Conservation (phyloP, 23 tunicate genomes). For the Ciona savignyi region DNA sequence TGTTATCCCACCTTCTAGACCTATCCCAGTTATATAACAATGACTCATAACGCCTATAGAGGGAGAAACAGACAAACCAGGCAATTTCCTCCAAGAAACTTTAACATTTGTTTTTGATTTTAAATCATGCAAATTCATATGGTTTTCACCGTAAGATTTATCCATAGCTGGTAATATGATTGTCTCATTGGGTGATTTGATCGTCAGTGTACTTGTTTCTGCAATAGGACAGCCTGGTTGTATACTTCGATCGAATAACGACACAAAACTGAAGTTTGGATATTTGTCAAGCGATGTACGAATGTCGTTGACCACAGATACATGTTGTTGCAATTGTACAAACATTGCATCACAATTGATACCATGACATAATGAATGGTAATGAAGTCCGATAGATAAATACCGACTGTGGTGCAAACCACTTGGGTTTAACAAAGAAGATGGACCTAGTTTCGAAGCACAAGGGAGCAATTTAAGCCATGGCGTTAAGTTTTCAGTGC, state of each 20-base stretch:
- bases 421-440: slow-evolving; percentile 39
- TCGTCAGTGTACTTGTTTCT: slow-evolving; percentile 17
- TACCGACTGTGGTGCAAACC: slow-evolving; percentile 54
- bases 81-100: slow-evolving; percentile 2
- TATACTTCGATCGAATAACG: slow-evolving; percentile 10
- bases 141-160: background rate
- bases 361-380: slow-evolving; percentile 12
- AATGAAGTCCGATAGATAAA: slow-evolving; percentile 70
- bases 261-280: slow-evolving; percentile 10
- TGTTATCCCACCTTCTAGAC: slow-evolving; percentile 52
- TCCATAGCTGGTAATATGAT: slow-evolving; percentile 3
- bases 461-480: slow-evolving; percentile 88
- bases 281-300: background rate
- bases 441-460: slow-evolving; percentile 53
- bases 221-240: slow-evolving; percentile 48
- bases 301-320: slow-evolving; percentile 35
- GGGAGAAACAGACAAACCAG: background rate
- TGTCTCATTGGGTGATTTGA: background rate
- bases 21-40: slow-evolving; percentile 52
- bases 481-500: slow-evolving; percentile 98
- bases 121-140: background rate
- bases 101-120: background rate
- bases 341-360: slow-evolving; percentile 3
- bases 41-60: slow-evolving; percentile 11
- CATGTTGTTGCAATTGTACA: slow-evolving; percentile 38